Evolutionary conservation across 1,140 invertebrate genomes (phyloP).

Genomic region (Gonioctena quinquepunctata): DNA sequence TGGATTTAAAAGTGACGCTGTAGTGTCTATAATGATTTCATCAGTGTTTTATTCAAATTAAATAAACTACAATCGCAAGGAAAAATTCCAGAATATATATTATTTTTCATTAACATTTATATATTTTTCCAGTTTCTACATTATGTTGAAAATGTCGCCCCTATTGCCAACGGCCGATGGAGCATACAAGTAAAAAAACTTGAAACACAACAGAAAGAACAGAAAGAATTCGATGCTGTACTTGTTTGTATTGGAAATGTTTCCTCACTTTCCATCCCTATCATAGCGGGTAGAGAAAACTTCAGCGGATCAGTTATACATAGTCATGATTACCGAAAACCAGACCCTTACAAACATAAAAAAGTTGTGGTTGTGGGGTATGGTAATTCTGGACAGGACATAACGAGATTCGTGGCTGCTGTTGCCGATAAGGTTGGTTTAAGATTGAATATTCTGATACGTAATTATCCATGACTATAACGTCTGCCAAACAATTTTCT

Average conservation of each 20-base stretch:
- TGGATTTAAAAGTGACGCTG: too few species aligned
- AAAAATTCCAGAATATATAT: too few species aligned
- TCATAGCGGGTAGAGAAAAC: constrained; percentile 60
- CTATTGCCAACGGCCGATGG: constrained; percentile 49
- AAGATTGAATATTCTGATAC: too few species aligned
- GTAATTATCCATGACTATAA: too few species aligned
- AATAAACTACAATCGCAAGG: too few species aligned
- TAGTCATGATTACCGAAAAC: constrained; percentile 69
- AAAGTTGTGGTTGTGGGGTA: constrained; percentile 70
- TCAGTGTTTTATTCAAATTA: too few species aligned
- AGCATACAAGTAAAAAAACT: constrained; percentile 55
- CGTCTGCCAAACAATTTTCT: too few species aligned
- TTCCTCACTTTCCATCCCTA: constrained; percentile 64
- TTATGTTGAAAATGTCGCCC: constrained; percentile 48
- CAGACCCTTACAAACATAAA: constrained; percentile 61
- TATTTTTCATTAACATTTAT: too few species aligned
- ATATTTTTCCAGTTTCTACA: constrained; percentile 41
- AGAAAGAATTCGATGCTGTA: constrained; percentile 62
- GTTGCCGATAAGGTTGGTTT: constrained; percentile 35
- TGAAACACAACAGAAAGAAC: constrained; percentile 44
- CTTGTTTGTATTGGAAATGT: constrained; percentile 74
- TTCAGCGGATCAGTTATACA: constrained; percentile 67
- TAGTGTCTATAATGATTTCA: too few species aligned
- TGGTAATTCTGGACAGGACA: constrained; percentile 71
- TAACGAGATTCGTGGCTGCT: constrained; percentile 46